Base-by-base conservation (phyloP, 2,113 vertebrate genomes). In the Pavo muticus region DNA sequence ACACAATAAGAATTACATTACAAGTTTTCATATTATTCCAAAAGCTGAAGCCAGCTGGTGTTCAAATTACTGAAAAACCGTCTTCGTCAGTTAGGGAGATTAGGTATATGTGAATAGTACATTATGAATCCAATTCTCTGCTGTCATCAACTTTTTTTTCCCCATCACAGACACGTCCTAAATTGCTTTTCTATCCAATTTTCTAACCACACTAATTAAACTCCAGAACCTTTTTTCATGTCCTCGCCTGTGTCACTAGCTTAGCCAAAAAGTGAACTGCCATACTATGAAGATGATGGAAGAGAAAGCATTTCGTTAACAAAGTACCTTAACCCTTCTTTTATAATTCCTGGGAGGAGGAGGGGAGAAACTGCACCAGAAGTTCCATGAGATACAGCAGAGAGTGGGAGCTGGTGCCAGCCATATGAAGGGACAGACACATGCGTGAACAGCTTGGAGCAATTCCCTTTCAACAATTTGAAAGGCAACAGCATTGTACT, bases 1-100 rank as follows among this genome's bases (percentile, higher is more conserved):
- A 48, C 37, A 47, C 30, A 88, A 68, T 61, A 65, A n/a, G 65
- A 88, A 74, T 45, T 73, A 50, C 45, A 84, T 52, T 84, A 70
- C 56, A 82, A 89, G 74, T 70, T 25, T 48, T 93, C 39, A 14
- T 78, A 63, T 73, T 89, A 92, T 89, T 81, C 45, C 81, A 37
- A 65, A 72, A 42, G 30, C 78, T 80, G 3, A 91, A 4, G 3
- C 30, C 73, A 90, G 63, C 75, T 94, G 75, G 47, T 93, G n/a
- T 91, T 92, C 72, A 89, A 79, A 85, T 82, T 96, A 80, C 19
- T 48, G 59, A 50, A 89, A 95, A 89, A 29, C 0, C 6, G 7
- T 77, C 81, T 47, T 75, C 47, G 59, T 60, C 52, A 72, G 71
- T 84, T 40, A 79, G 39, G 80, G 35, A 48, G 47, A 64, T 76